phyloP scores from a whole-genome alignment of 2,888 invertebrate species.

The Coenonympha glycerion region DNA sequence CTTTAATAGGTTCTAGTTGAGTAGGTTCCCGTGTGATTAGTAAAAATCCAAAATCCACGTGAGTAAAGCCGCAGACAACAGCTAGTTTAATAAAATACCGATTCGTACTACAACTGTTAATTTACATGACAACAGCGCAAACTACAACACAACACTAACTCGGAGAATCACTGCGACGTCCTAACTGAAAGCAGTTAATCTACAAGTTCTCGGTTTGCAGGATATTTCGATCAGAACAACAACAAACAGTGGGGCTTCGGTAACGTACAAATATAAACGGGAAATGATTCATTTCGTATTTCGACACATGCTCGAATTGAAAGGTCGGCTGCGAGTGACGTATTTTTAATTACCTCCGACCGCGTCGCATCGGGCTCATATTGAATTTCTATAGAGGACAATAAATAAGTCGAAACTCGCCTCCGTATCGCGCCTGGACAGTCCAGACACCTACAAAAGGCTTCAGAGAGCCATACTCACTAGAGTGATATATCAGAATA shows the following conservation, averaged over 20 bases:
- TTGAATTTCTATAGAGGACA: constrained; percentile 68
- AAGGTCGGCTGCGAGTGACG: constrained; percentile 72
- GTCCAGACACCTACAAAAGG: constrained; percentile 25
- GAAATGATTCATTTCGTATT: constrained; percentile 72
- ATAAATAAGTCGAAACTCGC: constrained; percentile 55
- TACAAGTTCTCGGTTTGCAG: constrained; percentile 24
- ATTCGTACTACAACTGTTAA: not conserved
- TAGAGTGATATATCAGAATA: not conserved
- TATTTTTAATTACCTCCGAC: constrained; percentile 74
- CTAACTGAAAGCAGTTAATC: constrained; percentile 29
- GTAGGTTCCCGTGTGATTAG: too few species aligned
- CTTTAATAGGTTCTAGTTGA: too few species aligned
- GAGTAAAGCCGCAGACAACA: too few species aligned
- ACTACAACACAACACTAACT: not conserved
- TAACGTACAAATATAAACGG: constrained; percentile 62
- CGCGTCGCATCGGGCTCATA: constrained; percentile 55
- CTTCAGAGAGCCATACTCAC: too few species aligned
- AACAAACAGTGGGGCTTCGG: constrained; percentile 37
- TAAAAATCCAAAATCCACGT: too few species aligned
- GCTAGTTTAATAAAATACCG: too few species aligned
- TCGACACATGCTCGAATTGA: constrained; percentile 71
- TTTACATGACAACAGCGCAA: not conserved
- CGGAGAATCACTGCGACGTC: not conserved
- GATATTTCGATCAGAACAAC: constrained; percentile 38
- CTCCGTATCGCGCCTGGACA: constrained; percentile 29